phyloP scores from a whole-genome alignment of 1,140 invertebrate genomes.

The Drosophila sturtevanti region DNA sequence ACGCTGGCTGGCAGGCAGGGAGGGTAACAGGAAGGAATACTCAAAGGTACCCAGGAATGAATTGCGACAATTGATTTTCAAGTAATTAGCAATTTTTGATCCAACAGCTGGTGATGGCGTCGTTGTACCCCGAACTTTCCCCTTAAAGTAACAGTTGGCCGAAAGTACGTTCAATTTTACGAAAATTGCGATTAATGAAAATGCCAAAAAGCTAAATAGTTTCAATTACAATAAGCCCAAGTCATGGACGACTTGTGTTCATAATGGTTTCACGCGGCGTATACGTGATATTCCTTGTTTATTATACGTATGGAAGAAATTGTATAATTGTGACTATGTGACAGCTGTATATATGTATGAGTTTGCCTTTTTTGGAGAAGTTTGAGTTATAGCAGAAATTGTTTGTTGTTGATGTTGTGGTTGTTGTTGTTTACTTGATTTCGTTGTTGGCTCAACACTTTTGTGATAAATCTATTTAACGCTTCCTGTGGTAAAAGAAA shows the following conservation, averaged over 20 bases:
- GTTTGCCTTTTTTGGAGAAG: slow-evolving; percentile 14
- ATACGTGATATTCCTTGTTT: slow-evolving; percentile 63
- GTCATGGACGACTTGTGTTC: slow-evolving; percentile 38
- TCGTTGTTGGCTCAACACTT: slow-evolving; percentile 33
- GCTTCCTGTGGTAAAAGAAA: background rate
- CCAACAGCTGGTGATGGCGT: slow-evolving; percentile 32
- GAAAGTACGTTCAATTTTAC: slow-evolving; percentile 73
- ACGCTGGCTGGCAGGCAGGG: background rate
- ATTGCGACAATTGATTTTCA: slow-evolving; percentile 78
- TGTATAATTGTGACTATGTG: slow-evolving; percentile 12
- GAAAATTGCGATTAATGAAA: slow-evolving; percentile 74
- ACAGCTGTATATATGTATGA: slow-evolving; percentile 32
- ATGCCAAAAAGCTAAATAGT: slow-evolving; percentile 73
- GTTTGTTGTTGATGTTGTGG: background rate
- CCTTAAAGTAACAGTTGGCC: slow-evolving; percentile 54
- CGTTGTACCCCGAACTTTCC: slow-evolving; percentile 6
- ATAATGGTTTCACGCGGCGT: slow-evolving; percentile 50
- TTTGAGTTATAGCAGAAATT: slow-evolving; percentile 1
- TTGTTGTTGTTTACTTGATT: slow-evolving; percentile 24
- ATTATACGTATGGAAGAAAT: slow-evolving; percentile 3
- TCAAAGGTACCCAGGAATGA: slow-evolving; percentile 46
- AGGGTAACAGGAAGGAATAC: slow-evolving; percentile 17
- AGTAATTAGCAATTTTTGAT: slow-evolving; percentile 59
- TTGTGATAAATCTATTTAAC: slow-evolving; percentile 53
- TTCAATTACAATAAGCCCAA: slow-evolving; percentile 60